These are phyloP conservation scores for Brienomyrus longianalis DNA, from an alignment of 2,113 vertebrate species.

Conservation along the genomic window DNA sequence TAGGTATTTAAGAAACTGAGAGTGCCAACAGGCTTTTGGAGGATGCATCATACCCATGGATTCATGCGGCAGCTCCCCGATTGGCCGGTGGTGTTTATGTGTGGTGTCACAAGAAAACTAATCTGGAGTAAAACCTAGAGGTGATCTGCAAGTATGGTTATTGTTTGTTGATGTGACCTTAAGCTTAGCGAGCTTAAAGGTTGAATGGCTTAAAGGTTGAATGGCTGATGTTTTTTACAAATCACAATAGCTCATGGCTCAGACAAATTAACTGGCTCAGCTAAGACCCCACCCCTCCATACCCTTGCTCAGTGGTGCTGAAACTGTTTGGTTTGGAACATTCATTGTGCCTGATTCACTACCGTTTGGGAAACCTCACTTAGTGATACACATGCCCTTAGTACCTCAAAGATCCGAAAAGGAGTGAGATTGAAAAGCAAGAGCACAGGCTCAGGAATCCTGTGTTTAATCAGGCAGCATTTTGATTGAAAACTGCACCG, in stretches of 20 bases:
- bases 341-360: background rate
- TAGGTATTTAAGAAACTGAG: too few relatives aligned
- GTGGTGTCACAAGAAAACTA: background rate
- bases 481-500: background rate
- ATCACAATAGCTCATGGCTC: background rate
- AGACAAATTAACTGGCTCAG: background rate
- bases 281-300: background rate
- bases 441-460: background rate
- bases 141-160: background rate
- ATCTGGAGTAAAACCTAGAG: background rate
- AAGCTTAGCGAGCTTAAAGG: background rate
- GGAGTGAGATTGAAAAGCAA: too few relatives aligned
- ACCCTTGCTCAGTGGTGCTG: background rate
- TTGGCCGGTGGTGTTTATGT: background rate
- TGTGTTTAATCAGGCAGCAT: slow-evolving; percentile 6
- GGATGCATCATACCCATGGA: background rate
- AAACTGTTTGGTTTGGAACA: background rate
- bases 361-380: background rate
- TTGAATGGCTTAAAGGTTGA: background rate
- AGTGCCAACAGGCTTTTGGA: background rate
- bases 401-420: background rate
- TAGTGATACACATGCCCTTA: background rate
- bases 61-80: background rate
- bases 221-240: background rate
- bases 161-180: background rate